Evolutionary conservation across 2,797 vertebrate genomes (phyloP), one percentile per base, ranked within the genome.

Genomic region (Sebastes steindachneri): DNA sequence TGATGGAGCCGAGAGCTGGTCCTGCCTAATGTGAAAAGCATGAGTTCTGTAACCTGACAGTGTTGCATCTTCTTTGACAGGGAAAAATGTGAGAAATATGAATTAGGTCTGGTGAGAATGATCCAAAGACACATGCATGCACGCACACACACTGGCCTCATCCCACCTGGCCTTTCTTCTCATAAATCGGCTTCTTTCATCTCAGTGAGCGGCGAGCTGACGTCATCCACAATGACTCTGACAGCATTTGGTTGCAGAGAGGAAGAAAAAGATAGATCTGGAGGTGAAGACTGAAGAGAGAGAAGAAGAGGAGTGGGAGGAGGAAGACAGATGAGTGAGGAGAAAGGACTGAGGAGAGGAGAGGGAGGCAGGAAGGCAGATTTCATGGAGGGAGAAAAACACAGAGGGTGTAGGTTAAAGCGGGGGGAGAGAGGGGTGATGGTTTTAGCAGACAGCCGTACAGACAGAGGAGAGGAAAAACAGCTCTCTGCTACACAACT

Each of bases 401-500:
- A 75, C 29, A 79, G 58, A 81, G 81, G 72, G 73, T 17, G 83
- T 73, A 67, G 64, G 84, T 66, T 84, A 37, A 53, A 45, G 73
- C 37, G 53, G 54, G 74, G 29, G 74, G 65, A 35, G 48, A 64
- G 58, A 62, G 63, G 80, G 69, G 71, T 93, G 93, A 95, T 95
- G 92, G 85, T 60, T 96, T 94, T 94, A 93, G 31, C 95, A 89
- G 89, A 89, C 89, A 86, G 75, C 71, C 68, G 78, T 31, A 21
- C 12, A 55, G 45, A 84, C 9, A 77, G 11, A 77, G 17, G 73
- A 81, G 86, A 86, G 58, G 72, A 88, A 91, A 93, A 93, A 82
- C 83, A 85, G 70, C 33, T 63, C 74, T 80, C 77, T 82, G 71
- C 82, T 77, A 21, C 29, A 80, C 73, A 70, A 71, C 26, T 84